Evolutionary conservation across 2,113 vertebrate genomes (phyloP), one percentile per base, ranked within the genome.

Genomic region (Ivindomyrus marchei): DNA sequence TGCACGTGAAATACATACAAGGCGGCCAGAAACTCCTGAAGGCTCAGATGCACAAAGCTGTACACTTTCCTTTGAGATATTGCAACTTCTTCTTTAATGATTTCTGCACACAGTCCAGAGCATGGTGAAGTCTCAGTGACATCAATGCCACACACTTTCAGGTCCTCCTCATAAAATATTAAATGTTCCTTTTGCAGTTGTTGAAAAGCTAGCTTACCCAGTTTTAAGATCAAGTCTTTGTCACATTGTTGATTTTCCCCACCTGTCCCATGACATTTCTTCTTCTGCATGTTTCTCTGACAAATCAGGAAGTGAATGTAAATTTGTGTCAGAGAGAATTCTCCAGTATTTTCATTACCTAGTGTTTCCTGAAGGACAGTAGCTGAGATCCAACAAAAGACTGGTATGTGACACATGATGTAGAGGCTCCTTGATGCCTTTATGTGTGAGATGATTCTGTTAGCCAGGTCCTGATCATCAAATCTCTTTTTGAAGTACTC

Each of bases 351-450:
- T 87, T 49, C 27, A 52, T 87, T 17, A 21, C 1, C 3, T 8
- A 56, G 11, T 13, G 53, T n/a, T 6, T 27, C 31, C 19, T 87
- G 10, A 7, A 87, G 50, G 27, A 87, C 85, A 4, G 50, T 17
- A 15, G 85, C 47, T 5, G 50, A 87, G 31, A 87, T 87, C 86
- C 86, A 87, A 56, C 86, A 87, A 50, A 87, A 56, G n/a, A 87
- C 9, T 8, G 86, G 86, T 36, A 87, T 56, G 47, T 53, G 50
- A 53, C 86, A 87, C 86, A 87, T 87, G 86, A 53, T 36, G 7
- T 87, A 56, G 86, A 87, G 86, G 50, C 31, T 87, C 49, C 86
- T 53, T 24, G 86, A 87, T 53, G 50, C 13, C 8, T 87, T 87
- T 56, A 87, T 42, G 7, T 87, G 50, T 42, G 86, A 53, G 1